Conservation (phyloP, 2,888 invertebrate species). For the Volucella zonaria region DNA sequence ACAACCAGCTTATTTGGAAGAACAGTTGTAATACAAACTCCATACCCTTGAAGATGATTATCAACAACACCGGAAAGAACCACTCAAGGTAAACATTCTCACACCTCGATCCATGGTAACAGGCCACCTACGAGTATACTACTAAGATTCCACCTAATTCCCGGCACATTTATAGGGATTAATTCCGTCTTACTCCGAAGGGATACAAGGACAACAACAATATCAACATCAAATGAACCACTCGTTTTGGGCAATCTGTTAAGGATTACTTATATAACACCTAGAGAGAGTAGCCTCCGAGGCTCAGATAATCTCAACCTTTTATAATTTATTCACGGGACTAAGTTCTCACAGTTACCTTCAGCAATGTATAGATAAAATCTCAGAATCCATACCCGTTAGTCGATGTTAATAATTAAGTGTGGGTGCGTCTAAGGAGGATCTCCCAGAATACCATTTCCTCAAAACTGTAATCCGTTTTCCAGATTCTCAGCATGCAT, state of each 20-base stretch:
- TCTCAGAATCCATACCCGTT: constrained; percentile 11
- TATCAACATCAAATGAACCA: not conserved
- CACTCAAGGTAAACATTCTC: not conserved
- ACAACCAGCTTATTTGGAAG: not conserved
- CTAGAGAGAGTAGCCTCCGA: too few relatives aligned
- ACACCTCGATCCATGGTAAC: not conserved
- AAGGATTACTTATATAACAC: constrained; percentile 8
- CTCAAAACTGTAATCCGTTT: constrained; percentile 9
- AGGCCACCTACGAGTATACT: not conserved
- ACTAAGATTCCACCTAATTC: not conserved
- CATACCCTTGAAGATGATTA: constrained; percentile 6
- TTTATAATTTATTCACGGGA: constrained; percentile 11
- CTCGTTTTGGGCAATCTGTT: constrained; percentile 5
- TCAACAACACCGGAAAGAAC: not conserved
- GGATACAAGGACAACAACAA: not conserved
- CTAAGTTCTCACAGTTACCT: not conserved
- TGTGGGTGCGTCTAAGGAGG: not conserved
- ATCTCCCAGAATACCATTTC: not conserved
- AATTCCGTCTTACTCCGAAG: not conserved
- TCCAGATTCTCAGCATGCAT: not conserved
- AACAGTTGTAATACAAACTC: too few relatives aligned
- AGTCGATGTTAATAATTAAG: constrained; percentile 15
- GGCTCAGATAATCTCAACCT: not conserved
- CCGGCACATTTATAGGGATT: constrained; percentile 14
- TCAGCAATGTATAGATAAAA: not conserved